Base-by-base conservation (phyloP, 2,113 vertebrate species). In the Pao palembangensis region DNA sequence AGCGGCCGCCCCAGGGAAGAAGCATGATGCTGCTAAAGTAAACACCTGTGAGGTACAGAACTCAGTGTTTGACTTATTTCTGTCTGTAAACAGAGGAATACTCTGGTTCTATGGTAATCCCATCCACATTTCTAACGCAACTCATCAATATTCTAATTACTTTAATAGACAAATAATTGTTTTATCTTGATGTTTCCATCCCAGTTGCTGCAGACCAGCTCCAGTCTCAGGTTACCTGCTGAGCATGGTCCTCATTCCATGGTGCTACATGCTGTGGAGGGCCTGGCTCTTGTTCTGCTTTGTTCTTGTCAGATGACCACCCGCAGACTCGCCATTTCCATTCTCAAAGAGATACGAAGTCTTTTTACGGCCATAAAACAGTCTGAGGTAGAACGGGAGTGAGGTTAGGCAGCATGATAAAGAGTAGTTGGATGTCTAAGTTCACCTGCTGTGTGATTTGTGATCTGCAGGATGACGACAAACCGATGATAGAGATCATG, bases 401-500 rank as follows among this genome's bases (percentile, higher is more conserved):
- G 7, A 25, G 10, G 8, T 25, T 5, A 5, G 1, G 8, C 20
- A n/a, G 25, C 4, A 57, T 16, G 16, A 25, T 41, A 47, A 17
- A 25, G 13, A 10, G 3, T 6, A 8, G 3, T 25, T 34, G 25
- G 16, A 19, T 20, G 4, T 13, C 7, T 18, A 5, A 20, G 17
- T 58, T 17, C 43, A 25, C 1, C 15, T 20, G 55, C 11, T 44
- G 8, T 44, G 8, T 58, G 17, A 44, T 20, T 56, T 47, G 12
- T 44, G 49, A n/a, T 49, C 8, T 66, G 8, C 87, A 99, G 97
- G 96, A 97, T 57, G 97, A 98, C 21, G 96, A 99, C 82, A 95
- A 93, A 75, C 93, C 96, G 8, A 94, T 99, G 95, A 95, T 99
- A 55, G 97, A 98, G 84, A 92, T 98, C 43, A 94, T 99, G 97